Evolutionary conservation across 2,888 invertebrate species (phyloP).

Genomic region (Drosophila phalerata): DNA sequence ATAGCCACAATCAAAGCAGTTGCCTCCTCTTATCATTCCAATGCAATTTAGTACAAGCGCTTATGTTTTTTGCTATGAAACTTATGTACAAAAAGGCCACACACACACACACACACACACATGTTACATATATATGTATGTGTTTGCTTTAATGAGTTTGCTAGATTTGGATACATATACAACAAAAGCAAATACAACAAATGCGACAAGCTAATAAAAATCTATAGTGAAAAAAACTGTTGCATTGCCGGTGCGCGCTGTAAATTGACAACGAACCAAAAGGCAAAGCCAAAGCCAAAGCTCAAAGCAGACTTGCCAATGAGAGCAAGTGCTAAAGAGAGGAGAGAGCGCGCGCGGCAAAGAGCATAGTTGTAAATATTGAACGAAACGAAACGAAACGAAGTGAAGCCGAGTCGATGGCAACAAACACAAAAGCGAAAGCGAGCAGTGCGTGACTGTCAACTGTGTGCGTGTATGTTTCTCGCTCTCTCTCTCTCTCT

Average conservation of each 20-base stretch:
- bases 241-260: constrained; percentile 70
- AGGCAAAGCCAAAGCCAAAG: constrained; percentile 23
- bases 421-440: constrained; percentile 78
- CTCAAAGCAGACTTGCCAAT: constrained; percentile 31
- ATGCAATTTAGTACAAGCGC: constrained; percentile 39
- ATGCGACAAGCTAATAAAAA: constrained; percentile 61
- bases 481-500: constrained; percentile 15
- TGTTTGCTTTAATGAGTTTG: constrained; percentile 53
- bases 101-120: constrained; percentile 4
- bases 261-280: constrained; percentile 49
- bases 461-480: constrained; percentile 16
- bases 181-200: constrained; percentile 30
- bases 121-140: constrained; percentile 2
- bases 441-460: constrained; percentile 63
- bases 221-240: constrained; percentile 72
- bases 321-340: constrained; percentile 24
- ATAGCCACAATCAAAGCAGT: constrained; percentile 23
- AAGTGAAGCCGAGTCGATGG: constrained; percentile 24
- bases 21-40: background rate
- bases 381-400: constrained; percentile 32
- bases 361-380: constrained; percentile 18
- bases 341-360: constrained; percentile 29
- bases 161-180: constrained; percentile 54
- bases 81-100: constrained; percentile 5
- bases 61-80: constrained; percentile 15